These are phyloP conservation scores for Cromileptes altivelis DNA, from an alignment of 2,113 vertebrate species.

Conservation along the genomic window DNA sequence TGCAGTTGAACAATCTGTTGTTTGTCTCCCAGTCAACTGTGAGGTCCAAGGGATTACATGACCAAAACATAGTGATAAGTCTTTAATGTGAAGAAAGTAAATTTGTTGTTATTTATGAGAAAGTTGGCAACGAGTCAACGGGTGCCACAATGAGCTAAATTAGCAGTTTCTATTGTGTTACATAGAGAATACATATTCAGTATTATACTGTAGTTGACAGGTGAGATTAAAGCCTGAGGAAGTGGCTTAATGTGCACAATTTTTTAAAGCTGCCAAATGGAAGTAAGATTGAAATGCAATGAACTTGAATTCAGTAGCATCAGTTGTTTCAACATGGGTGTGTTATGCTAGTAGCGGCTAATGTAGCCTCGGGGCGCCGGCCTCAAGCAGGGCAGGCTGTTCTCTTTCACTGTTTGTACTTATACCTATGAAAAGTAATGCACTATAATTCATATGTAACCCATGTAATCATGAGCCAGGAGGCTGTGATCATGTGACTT, in stretches of 20 bases:
- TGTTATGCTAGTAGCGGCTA: constrained; percentile 21
- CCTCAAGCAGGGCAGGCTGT: constrained; percentile 6
- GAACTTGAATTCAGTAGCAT: constrained; percentile 48
- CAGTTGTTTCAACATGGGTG: constrained; percentile 2
- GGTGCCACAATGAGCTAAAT: constrained; percentile 7
- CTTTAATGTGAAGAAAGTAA: constrained; percentile 29
- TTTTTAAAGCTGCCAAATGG: constrained; percentile 40
- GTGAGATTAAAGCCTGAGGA: neutral
- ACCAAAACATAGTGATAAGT: constrained; percentile 43
- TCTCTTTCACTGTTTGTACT: too few relatives aligned
- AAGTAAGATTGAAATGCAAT: constrained; percentile 39
- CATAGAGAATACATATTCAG: constrained; percentile 30
- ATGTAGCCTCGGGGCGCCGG: constrained; percentile 20
- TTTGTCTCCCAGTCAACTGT: constrained; percentile 47
- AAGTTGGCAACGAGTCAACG: constrained; percentile 12
- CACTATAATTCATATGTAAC: too few relatives aligned
- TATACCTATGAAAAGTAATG: too few relatives aligned
- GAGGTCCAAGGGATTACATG: constrained; percentile 47
- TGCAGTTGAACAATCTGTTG: constrained; percentile 48
- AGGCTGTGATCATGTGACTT: too few relatives aligned
- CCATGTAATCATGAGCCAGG: too few relatives aligned
- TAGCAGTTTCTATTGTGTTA: constrained; percentile 35
- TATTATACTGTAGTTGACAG: constrained; percentile 27
- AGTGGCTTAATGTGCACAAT: constrained; percentile 9
- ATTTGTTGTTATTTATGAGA: constrained; percentile 19